Conservation (phyloP, 2,888 invertebrate species). For the Eristalinus aeneus region DNA sequence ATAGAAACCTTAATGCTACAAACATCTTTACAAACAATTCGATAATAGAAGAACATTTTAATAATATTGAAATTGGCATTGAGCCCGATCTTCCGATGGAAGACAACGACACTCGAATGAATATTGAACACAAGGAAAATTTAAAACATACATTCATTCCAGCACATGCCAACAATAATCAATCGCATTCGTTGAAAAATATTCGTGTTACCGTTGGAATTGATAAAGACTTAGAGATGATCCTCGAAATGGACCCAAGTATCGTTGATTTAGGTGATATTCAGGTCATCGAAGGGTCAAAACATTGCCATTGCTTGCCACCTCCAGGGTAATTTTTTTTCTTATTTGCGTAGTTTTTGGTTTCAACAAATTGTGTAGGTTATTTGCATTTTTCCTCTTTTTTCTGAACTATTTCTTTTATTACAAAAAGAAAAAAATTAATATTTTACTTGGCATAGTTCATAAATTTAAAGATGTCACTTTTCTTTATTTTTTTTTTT, state of each 20-base stretch:
- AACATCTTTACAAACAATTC: neutral
- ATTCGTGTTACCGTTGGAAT: conserved; percentile 83
- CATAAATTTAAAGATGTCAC: too few species aligned
- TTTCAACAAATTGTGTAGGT: neutral
- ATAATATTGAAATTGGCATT: conserved; percentile 75
- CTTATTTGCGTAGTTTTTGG: neutral
- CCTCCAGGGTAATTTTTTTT: conserved; percentile 77
- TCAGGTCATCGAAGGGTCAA: conserved; percentile 73
- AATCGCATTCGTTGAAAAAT: conserved; percentile 73
- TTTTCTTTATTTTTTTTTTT: neutral
- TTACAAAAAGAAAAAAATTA: too few species aligned
- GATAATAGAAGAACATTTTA: conserved; percentile 21
- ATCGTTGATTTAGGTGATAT: conserved; percentile 82
- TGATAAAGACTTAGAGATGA: conserved; percentile 84
- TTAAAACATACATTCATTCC: neutral
- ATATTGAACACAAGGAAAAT: conserved; percentile 21
- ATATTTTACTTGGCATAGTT: too few species aligned
- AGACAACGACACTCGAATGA: conserved; percentile 22
- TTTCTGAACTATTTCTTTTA: too few species aligned
- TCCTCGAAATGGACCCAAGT: conserved; percentile 84
- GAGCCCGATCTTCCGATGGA: conserved; percentile 74
- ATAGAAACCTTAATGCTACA: too few species aligned
- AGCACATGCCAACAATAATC: neutral
- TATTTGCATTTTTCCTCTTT: neutral
- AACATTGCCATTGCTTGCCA: too few species aligned